Conservation (phyloP, 2,797 vertebrate genomes). For the Typhlichthys subterraneus region DNA sequence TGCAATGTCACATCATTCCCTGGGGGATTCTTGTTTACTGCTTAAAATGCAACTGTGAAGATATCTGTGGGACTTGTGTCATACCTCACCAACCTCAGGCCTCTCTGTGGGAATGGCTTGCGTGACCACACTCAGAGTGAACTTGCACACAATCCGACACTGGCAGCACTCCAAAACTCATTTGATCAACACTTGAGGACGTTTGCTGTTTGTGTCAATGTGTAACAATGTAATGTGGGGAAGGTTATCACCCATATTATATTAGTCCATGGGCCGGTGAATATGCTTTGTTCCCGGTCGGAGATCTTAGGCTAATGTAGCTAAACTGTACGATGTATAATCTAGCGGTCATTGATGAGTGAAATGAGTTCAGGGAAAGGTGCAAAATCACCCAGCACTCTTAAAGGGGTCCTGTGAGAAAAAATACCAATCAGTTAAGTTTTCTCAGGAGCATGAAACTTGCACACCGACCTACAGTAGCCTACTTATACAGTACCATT, state of each 20-base stretch:
- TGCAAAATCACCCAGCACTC: slow-evolving; percentile 26
- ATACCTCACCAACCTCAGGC: slow-evolving; percentile 29
- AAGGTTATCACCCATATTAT: slow-evolving; percentile 70
- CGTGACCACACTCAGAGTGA: slow-evolving; percentile 9
- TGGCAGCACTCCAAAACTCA: slow-evolving; percentile 19
- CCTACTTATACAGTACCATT: too few species aligned
- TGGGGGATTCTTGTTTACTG: slow-evolving; percentile 54
- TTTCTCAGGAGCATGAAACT: slow-evolving; percentile 16
- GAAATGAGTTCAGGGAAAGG: slow-evolving; percentile 56
- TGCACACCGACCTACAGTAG: too few species aligned
- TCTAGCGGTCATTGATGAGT: slow-evolving; percentile 53
- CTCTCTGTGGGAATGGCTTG: slow-evolving; percentile 22
- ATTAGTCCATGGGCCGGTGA: slow-evolving; percentile 55
- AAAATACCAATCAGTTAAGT: slow-evolving; percentile 10
- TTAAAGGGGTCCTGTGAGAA: not conserved
- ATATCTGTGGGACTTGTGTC: slow-evolving; percentile 26
- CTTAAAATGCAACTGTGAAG: slow-evolving; percentile 47
- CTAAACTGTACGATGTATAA: slow-evolving; percentile 64
- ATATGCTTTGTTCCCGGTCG: slow-evolving; percentile 68
- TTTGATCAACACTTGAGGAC: slow-evolving; percentile 44
- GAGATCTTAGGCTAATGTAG: slow-evolving; percentile 61
- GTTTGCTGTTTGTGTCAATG: slow-evolving; percentile 46
- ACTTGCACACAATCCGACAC: slow-evolving; percentile 4
- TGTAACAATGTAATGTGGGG: slow-evolving; percentile 62
- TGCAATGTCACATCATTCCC: slow-evolving; percentile 56